These are phyloP conservation scores for Tiphia femorata DNA, from an alignment of 2,888 invertebrate species.

Conservation along the genomic window DNA sequence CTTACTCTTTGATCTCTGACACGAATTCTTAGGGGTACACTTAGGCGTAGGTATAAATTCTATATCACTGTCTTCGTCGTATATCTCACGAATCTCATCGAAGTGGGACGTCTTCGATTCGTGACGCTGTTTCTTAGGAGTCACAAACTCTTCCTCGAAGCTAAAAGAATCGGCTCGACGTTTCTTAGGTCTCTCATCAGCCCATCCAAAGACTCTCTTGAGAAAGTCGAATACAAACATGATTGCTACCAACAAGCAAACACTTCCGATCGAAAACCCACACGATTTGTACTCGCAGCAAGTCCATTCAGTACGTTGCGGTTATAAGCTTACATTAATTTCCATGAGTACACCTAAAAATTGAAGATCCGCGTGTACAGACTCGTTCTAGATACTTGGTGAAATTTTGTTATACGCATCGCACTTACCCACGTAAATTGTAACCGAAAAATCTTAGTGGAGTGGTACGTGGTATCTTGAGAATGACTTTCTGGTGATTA, in stretches of 20 bases:
- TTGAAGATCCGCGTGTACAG: too few species aligned
- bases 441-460: too few species aligned
- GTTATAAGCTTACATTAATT: too few species aligned
- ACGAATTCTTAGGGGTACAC: slow-evolving; percentile 22
- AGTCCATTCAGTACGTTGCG: not conserved
- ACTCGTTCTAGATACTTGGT: too few species aligned
- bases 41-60: slow-evolving; percentile 35
- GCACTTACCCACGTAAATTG: too few species aligned
- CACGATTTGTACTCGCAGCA: slow-evolving; percentile 1
- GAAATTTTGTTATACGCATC: too few species aligned
- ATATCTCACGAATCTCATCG: slow-evolving; percentile 24
- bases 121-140: slow-evolving; percentile 47
- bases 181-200: slow-evolving; percentile 52
- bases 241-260: not conserved
- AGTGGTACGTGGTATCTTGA: too few species aligned
- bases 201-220: slow-evolving; percentile 53
- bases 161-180: slow-evolving; percentile 42
- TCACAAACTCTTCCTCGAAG: slow-evolving; percentile 31
- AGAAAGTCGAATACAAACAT: slow-evolving; percentile 51
- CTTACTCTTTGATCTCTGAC: too few species aligned
- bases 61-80: slow-evolving; percentile 39
- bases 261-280: slow-evolving; percentile 6
- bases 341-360: too few species aligned
- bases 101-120: slow-evolving; percentile 13
- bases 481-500: too few species aligned